Conservation (phyloP, 2,888 invertebrate species). For the Bursaphelenchus okinawaensis region DNA sequence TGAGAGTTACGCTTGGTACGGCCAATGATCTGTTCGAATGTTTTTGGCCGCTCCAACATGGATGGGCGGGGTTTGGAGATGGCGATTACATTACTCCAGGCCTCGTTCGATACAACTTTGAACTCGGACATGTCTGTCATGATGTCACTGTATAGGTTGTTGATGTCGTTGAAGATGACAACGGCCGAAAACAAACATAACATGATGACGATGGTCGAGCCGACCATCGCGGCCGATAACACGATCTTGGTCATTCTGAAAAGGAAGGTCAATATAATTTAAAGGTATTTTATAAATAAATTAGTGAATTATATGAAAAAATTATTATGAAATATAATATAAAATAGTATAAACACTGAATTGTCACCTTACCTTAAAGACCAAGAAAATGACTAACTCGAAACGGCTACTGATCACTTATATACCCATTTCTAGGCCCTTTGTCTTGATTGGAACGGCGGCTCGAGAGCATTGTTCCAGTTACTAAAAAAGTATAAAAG, state of each 20-base stretch:
- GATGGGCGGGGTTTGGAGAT: background rate
- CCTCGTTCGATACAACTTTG: conserved; percentile 17
- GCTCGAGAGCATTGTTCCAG: background rate
- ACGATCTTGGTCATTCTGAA: background rate
- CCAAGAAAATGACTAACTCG: no score
- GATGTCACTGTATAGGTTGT: conserved; percentile 24
- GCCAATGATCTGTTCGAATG: background rate
- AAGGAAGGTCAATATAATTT: no score
- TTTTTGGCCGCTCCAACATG: background rate
- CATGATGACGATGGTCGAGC: background rate
- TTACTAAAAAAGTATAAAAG: background rate
- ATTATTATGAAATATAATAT: background rate
- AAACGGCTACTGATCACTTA: background rate
- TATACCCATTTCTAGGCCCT: background rate
- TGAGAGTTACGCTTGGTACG: background rate
- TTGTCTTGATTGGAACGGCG: background rate
- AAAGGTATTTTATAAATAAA: no score
- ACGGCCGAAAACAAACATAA: conserved; percentile 23
- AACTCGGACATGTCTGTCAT: conserved; percentile 28
- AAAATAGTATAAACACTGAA: background rate
- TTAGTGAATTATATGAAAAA: background rate
- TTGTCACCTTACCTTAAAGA: no score
- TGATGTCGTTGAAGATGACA: conserved; percentile 31
- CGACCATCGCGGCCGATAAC: background rate
- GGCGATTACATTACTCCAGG: background rate